These are phyloP conservation scores for Lycocorax pyrrhopterus DNA, from an alignment of 2,113 vertebrate species.

Conservation along the genomic window DNA sequence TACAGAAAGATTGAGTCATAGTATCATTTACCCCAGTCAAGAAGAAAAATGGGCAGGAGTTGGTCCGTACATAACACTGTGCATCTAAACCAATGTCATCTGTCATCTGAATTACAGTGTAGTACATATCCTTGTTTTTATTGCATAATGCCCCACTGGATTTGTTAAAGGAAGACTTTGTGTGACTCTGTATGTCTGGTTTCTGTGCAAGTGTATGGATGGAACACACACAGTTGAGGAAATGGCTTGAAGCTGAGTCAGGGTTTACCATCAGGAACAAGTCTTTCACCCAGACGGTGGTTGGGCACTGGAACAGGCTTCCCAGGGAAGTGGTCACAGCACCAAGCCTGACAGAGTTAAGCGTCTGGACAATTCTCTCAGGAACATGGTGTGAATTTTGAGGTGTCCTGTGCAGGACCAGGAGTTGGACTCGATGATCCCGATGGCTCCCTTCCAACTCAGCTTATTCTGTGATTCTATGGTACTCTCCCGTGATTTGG, in stretches of 20 bases:
- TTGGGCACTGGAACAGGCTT: neutral
- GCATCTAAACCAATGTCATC: neutral
- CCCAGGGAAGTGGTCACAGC: neutral
- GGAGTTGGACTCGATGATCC: neutral
- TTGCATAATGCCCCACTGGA: neutral
- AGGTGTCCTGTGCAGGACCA: neutral
- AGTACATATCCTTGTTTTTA: neutral
- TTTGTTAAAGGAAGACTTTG: constrained; percentile 10
- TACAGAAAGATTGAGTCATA: neutral
- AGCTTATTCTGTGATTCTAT: neutral
- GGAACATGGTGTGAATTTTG: neutral
- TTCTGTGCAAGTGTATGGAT: constrained; percentile 47
- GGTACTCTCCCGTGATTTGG: constrained; percentile 42
- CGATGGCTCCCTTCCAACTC: neutral
- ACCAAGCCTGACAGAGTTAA: neutral
- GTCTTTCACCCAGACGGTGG: neutral
- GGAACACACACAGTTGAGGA: constrained; percentile 28
- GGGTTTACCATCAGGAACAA: neutral
- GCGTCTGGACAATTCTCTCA: neutral
- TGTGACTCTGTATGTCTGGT: constrained; percentile 20
- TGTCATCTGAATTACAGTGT: neutral
- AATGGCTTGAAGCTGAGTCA: neutral
- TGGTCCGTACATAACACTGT: neutral
- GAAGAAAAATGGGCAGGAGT: neutral
- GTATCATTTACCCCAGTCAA: neutral